A percentile compares a stretch with the other conserved stretches of the same genome.
Evolutionary conservation across 2,113 vertebrate genomes (phyloP).

Genomic region (Cygnus buccinator): DNA sequence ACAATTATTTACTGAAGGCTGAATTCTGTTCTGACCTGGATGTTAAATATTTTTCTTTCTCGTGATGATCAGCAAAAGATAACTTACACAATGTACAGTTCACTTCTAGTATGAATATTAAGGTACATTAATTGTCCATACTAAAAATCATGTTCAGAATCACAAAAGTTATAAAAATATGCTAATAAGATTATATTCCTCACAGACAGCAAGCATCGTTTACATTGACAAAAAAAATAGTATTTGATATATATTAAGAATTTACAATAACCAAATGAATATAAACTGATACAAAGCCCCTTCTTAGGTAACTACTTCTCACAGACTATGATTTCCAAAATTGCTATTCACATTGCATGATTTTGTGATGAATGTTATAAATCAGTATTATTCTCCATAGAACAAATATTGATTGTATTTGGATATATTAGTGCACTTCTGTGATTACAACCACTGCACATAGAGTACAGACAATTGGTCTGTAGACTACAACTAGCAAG

Average conservation of each 20-base stretch:
- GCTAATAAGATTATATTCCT: background rate
- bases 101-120: background rate
- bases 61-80: background rate
- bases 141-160: background rate
- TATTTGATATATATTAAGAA: background rate
- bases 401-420: constrained; percentile 9
- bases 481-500: background rate
- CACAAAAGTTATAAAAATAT: background rate
- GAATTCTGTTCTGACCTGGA: background rate
- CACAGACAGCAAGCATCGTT: background rate
- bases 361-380: background rate
- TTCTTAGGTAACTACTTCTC: background rate
- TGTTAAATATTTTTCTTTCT: background rate
- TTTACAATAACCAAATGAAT: background rate
- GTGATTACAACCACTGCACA: background rate
- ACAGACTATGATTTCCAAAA: background rate
- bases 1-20: background rate
- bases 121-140: background rate
- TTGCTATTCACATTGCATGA: background rate
- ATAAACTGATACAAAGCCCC: background rate
- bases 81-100: background rate
- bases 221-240: background rate
- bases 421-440: background rate
- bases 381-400: background rate
- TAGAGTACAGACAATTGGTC: background rate